phyloP scores from a whole-genome alignment of 2,888 invertebrate genomes.

The Rhingia rostrata region DNA sequence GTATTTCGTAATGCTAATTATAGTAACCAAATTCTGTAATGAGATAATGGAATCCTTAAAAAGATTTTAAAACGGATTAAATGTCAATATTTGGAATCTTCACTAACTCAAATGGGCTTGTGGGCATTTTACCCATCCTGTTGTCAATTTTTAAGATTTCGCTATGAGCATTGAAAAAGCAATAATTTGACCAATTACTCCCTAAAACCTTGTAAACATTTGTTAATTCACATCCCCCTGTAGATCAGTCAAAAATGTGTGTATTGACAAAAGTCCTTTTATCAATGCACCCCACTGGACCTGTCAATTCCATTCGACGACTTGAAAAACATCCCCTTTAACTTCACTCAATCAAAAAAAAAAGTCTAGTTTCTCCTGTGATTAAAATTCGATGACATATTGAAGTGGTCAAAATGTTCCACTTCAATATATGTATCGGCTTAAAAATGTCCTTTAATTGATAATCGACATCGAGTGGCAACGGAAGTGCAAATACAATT shows the following conservation, averaged over 20 bases:
- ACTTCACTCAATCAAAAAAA: constrained; percentile 1
- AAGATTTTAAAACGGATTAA: no score
- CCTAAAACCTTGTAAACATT: no score
- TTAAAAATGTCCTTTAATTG: constrained; percentile 62
- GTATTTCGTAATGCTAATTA: no score
- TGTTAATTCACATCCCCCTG: no score
- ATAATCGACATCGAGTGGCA: constrained; percentile 67
- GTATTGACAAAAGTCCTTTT: not conserved
- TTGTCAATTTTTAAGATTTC: no score
- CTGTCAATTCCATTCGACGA: constrained; percentile 51
- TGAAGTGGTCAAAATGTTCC: constrained; percentile 53
- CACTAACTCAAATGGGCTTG: no score
- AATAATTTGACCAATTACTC: no score
- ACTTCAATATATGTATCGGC: constrained; percentile 48
- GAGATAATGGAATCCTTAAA: no score
- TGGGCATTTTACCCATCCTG: no score
- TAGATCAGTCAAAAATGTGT: not conserved
- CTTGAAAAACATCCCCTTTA: constrained; percentile 25
- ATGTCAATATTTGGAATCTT: no score
- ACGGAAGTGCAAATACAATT: constrained; percentile 41
- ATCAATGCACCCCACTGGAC: constrained; percentile 22
- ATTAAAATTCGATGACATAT: constrained; percentile 45
- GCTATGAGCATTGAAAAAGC: no score
- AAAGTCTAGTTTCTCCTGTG: not conserved
- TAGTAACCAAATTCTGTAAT: no score